phyloP scores from a whole-genome alignment of 2,888 invertebrate genomes.

The Leptinotarsa haldemani region DNA sequence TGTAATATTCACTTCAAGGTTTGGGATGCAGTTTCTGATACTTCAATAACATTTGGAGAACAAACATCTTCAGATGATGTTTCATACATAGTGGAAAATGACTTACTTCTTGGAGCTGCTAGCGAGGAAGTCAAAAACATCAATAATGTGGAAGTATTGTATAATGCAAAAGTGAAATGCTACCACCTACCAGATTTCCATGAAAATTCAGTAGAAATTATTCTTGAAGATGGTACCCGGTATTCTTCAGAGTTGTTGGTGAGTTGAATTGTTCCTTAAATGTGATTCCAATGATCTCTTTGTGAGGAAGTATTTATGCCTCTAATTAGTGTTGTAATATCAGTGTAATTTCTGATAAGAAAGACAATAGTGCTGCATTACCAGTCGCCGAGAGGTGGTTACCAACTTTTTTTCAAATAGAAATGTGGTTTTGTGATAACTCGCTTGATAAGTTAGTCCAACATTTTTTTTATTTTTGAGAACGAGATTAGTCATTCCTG shows the following conservation, averaged over 20 bases:
- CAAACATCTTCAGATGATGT: constrained; percentile 79
- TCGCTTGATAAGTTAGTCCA: too few relatives aligned
- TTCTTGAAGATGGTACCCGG: constrained; percentile 73
- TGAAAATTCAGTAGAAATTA: constrained; percentile 66
- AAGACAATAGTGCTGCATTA: too few relatives aligned
- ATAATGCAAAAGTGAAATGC: constrained; percentile 76
- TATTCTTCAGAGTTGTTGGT: constrained; percentile 78
- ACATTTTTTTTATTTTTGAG: too few relatives aligned
- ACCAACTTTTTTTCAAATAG: too few relatives aligned
- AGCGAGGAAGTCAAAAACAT: constrained; percentile 70
- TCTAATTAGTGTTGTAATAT: too few relatives aligned
- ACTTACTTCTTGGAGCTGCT: constrained; percentile 83
- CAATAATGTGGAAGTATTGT: constrained; percentile 74
- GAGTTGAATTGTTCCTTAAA: constrained; percentile 62
- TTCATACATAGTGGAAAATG: constrained; percentile 95
- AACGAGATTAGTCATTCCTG: too few relatives aligned
- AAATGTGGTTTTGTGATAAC: too few relatives aligned
- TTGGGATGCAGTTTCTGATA: constrained; percentile 93
- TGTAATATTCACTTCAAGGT: constrained; percentile 71
- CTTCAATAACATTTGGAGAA: constrained; percentile 86
- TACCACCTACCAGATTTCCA: constrained; percentile 70
- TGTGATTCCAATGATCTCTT: background rate
- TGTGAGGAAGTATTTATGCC: too few relatives aligned
- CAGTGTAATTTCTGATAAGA: too few relatives aligned
- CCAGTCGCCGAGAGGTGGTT: too few relatives aligned